Conservation (phyloP, 2,888 invertebrate species). For the Heteropelma amictum region DNA sequence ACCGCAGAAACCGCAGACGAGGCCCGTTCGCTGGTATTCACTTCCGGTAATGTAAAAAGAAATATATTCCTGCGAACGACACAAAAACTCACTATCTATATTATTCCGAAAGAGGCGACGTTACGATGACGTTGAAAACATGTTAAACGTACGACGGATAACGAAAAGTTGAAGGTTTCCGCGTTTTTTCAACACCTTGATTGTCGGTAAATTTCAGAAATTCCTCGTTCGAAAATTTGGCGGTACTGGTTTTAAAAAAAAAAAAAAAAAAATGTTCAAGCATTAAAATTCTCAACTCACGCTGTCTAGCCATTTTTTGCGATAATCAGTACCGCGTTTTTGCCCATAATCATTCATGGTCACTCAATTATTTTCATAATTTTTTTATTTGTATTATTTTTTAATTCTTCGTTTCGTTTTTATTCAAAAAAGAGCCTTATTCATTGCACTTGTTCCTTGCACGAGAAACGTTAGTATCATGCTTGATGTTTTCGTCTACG, state of each 20-base stretch:
- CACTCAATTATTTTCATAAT: not conserved
- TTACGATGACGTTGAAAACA: no score
- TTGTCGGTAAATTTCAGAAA: no score
- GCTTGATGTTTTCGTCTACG: not conserved
- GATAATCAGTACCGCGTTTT: slow-evolving; percentile 23
- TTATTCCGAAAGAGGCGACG: no score
- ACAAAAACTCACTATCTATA: not conserved
- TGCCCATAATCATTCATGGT: slow-evolving; percentile 39
- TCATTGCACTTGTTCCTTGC: not conserved
- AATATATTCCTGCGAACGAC: not conserved
- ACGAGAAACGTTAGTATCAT: no score
- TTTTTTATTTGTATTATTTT: no score
- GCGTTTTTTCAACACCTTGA: no score
- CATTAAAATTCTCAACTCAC: slow-evolving; percentile 39
- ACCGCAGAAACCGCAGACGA: not conserved
- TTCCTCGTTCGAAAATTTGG: no score
- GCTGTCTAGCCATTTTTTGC: slow-evolving; percentile 22
- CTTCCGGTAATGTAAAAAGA: not conserved
- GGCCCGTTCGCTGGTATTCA: not conserved
- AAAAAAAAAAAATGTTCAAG: not conserved
- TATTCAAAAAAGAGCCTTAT: not conserved
- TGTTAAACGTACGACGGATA: no score
- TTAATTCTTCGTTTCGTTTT: no score
- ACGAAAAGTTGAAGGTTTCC: no score
- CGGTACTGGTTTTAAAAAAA: no score